Base-by-base conservation (phyloP, 2,888 invertebrate genomes). In the Mimumesa dahlbomi region DNA sequence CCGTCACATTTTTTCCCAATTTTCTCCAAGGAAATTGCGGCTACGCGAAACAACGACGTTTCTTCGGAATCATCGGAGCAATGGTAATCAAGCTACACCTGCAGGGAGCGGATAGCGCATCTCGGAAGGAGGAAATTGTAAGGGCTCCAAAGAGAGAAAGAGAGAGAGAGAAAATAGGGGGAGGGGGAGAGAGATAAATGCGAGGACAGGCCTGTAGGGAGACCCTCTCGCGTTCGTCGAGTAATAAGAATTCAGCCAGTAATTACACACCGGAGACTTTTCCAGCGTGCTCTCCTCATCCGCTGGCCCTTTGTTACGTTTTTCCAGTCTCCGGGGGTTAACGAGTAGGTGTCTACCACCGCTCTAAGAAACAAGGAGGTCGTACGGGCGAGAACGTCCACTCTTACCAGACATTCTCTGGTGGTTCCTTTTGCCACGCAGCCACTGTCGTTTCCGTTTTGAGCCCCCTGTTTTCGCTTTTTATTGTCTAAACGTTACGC, bases 221-320 rank as follows among this genome's bases (percentile, higher is more conserved):
- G 54, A 45, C 45, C n/a, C 49, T 36, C 59, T 72, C 56, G 67
- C 38, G 64, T 61, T 75, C 61, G 67, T 43, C 69, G 70, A 68
- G 79, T 78, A 79, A 81, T 82, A 82, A 82, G 83, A 83, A 82
- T 82, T 82, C 80, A 72, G 70, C 59, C 73, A 73, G 78, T 82
- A 83, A 82, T 82, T 82, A 83, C 78, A 82, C 82, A 65, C 77
- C 70, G 54, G 78, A 75, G 83, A 83, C 79, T 83, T 78, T 79
- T 79, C 73, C 74, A 63, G 52, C 68, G 58, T 46, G 18, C 45
- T 49, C 63, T 58, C 46, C 76, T 66, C 69, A 57, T 72, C 63
- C 58, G 52, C 62, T 48, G 31, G 57, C 67, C 52, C 74, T 81
- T 82, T 82, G 81, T 81, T 78, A 74, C 53, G 57, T 74, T 75